These are phyloP conservation scores for Brenthis ino DNA, from an alignment of 2,888 invertebrate species.

Conservation along the genomic window DNA sequence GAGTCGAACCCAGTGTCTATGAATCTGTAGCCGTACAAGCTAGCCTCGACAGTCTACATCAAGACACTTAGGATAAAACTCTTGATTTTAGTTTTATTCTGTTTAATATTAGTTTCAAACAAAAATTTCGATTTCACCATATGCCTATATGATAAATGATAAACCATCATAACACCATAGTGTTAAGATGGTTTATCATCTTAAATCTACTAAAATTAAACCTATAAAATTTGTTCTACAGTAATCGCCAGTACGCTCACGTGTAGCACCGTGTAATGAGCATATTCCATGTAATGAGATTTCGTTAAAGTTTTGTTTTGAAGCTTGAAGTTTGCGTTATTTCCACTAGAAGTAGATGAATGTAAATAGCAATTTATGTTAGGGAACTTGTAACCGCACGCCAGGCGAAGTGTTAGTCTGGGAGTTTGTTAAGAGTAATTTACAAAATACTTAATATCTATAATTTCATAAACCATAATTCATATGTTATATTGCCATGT, in stretches of 20 bases:
- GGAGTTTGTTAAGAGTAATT: constrained; percentile 7
- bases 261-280: constrained; percentile 14
- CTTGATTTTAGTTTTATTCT: too few species aligned
- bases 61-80: too few species aligned
- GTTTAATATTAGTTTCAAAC: too few species aligned
- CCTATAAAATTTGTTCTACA: constrained; percentile 19
- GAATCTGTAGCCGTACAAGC: too few species aligned
- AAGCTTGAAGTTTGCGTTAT: constrained; percentile 22
- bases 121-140: too few species aligned
- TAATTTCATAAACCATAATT: neutral
- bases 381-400: constrained; percentile 6
- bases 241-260: constrained; percentile 18
- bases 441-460: neutral
- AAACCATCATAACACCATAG: too few species aligned
- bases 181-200: too few species aligned
- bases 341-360: constrained; percentile 14
- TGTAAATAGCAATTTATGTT: constrained; percentile 30
- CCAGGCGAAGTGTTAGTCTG: constrained; percentile 1
- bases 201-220: too few species aligned
- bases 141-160: too few species aligned
- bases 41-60: too few species aligned
- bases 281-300: constrained; percentile 24
- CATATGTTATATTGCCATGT: neutral
- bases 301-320: constrained; percentile 27
- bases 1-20: too few species aligned